Evolutionary conservation across 2,888 invertebrate species (phyloP), one percentile per base, ranked within the genome.

Genomic region (Melitaea athalia): DNA sequence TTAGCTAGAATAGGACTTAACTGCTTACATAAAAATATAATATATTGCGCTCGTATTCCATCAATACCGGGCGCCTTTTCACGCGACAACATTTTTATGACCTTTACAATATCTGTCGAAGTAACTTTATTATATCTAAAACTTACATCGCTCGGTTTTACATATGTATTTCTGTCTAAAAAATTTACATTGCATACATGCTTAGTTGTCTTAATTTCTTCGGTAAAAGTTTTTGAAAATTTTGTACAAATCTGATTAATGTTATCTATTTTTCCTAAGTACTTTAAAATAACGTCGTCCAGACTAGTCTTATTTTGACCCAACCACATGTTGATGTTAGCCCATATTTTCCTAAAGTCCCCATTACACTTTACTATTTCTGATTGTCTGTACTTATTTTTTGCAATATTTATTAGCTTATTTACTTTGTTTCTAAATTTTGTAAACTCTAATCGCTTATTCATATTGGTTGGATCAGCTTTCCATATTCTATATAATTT

Each of bases 1-100:
- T 31, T 61, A 10, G 61, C 61, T 47, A 61, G 10, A 43, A 69
- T 42, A 24, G 63, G 68, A 47, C 55, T 64, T 17, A 68, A 50
- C 43, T 64, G 50, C 11, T 52, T 52, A 7, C 52, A 7, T 17
- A 52, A 17, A 52, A 24, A 52, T 11, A 24, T 52, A 17, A 52
- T 12, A 24, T 52, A 15, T 52, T 52, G 17, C 6, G 24, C 52
- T 17, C 52, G 3, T 7, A 52, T 52, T 52, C 24, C 52, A 12
- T 52, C 24, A 7, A 24, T 17, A 24, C 52, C 52, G 4, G 52
- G 52, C 24, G 52, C 4, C 24, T 52, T 52, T 4, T 53, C 31
- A 17, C 52, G 6, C 24, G 53, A 53, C 31, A 53, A 12, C 8
- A 5, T 12, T 4, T 53, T 31, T 12, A 31, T 53, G 0, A 53